Conservation (phyloP, 30 jellyfish, hydroid and myxozoan genomes). For the Calvadosia cruxmelitensis region DNA sequence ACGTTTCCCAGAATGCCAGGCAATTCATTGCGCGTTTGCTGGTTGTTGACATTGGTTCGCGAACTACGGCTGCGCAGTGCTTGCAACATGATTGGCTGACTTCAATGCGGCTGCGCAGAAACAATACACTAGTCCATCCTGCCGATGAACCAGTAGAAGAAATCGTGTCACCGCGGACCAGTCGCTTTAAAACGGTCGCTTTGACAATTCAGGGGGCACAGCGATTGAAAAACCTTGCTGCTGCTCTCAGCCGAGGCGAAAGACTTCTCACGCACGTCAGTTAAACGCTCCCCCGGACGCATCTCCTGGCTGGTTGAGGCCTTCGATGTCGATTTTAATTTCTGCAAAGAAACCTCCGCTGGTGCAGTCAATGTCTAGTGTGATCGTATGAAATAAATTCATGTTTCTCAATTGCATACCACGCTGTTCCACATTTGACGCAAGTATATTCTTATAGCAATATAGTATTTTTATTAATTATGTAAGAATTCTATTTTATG, state of each 20-base stretch:
- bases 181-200: constrained; percentile 50
- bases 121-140: constrained; percentile 11
- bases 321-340: too few species aligned
- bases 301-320: too few species aligned
- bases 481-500: too few species aligned
- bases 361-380: too few species aligned
- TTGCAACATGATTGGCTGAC: constrained; percentile 72
- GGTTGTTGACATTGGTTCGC: constrained; percentile 48
- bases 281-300: too few species aligned
- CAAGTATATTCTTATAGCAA: too few species aligned
- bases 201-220: constrained; percentile 62
- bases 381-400: too few species aligned
- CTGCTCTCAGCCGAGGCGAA: constrained; percentile 57
- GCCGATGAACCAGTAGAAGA: constrained; percentile 12
- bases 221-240: constrained; percentile 53
- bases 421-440: too few species aligned
- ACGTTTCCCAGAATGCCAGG: constrained; percentile 66
- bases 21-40: constrained; percentile 57
- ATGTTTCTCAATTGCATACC: too few species aligned
- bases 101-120: constrained; percentile 7
- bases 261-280: constrained; percentile 51
- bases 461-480: too few species aligned
- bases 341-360: too few species aligned
- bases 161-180: not conserved
- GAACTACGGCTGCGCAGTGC: constrained; percentile 66